Evolutionary conservation across 2,888 invertebrate genomes (phyloP).

Genomic region (Seira sanloemensis): DNA sequence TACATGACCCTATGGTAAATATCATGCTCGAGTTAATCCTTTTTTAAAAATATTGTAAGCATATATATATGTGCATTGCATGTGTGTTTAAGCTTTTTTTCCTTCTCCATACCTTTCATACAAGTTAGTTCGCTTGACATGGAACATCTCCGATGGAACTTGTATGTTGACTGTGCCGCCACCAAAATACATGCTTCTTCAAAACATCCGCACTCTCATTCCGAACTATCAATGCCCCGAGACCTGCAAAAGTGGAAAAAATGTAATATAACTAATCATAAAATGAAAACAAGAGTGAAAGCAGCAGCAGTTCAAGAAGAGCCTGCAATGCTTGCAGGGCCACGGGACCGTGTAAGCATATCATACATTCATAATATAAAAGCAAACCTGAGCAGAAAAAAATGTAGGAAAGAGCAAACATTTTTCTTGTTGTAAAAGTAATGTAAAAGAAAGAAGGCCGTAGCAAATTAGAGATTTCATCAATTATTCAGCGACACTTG

Average conservation of each 20-base stretch:
- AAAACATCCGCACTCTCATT: slow-evolving; percentile 81
- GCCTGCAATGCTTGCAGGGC: no score
- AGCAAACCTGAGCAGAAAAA: background rate
- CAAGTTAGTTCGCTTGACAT: slow-evolving; percentile 82
- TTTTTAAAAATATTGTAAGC: no score
- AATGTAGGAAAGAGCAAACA: background rate
- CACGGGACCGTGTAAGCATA: no score
- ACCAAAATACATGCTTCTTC: slow-evolving; percentile 89
- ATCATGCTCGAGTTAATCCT: no score
- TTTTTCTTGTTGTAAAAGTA: slow-evolving; percentile 14
- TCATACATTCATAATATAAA: no score
- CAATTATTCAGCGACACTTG: slow-evolving; percentile 63
- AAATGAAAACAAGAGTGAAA: slow-evolving; percentile 43
- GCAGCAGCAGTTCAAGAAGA: background rate
- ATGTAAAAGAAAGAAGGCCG: slow-evolving; percentile 36
- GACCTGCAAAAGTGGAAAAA: slow-evolving; percentile 76
- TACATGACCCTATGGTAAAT: no score
- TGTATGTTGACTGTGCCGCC: slow-evolving; percentile 95
- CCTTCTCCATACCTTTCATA: slow-evolving; percentile 88
- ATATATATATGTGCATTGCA: no score
- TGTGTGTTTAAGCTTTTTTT: no score
- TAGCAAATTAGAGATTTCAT: slow-evolving; percentile 63
- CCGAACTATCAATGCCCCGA: slow-evolving; percentile 90
- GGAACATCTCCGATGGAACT: slow-evolving; percentile 83
- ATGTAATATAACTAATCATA: slow-evolving; percentile 21